Percentiles rank a stretch among this genome's conserved stretches.
Evolutionary conservation across 1,140 invertebrate genomes (phyloP).

Genomic region (Drosophila paulistorum): DNA sequence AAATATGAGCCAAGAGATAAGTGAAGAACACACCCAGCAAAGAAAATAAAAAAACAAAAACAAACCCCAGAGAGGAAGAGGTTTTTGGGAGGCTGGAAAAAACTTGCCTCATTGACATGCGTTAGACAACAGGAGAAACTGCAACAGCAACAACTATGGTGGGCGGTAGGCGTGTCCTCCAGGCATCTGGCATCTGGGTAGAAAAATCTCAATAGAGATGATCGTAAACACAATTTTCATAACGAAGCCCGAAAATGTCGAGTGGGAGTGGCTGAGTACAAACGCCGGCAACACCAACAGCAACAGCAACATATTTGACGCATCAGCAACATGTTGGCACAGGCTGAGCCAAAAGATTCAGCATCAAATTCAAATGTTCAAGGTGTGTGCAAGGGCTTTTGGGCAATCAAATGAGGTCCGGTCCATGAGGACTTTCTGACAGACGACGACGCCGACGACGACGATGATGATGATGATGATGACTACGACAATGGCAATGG

Average conservation of each 20-base stretch:
- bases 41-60: too few species aligned
- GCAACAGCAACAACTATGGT: conserved; percentile 33
- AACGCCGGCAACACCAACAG: conserved; percentile 5
- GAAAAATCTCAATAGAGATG: conserved; percentile 52
- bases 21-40: conserved; percentile 69
- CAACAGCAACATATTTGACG: conserved; percentile 24
- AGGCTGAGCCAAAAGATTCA: conserved; percentile 29
- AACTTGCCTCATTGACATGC: conserved; percentile 69
- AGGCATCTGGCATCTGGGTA: conserved; percentile 29
- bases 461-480: conserved; percentile 44
- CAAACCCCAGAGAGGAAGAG: background rate
- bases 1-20: conserved; percentile 75
- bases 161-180: conserved; percentile 41
- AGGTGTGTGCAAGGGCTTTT: conserved; percentile 50
- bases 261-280: conserved; percentile 28
- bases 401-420: conserved; percentile 52
- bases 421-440: conserved; percentile 30
- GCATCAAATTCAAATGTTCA: conserved; percentile 21
- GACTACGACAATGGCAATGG: conserved; percentile 36
- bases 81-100: conserved; percentile 25
- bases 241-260: conserved; percentile 23
- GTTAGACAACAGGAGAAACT: conserved; percentile 63
- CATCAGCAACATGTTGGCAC: conserved; percentile 33
- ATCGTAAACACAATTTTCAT: conserved; percentile 49
- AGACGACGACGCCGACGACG: conserved; percentile 15